Base-by-base conservation (phyloP, 2,888 invertebrate species). In the Heteromurus nitidus region DNA sequence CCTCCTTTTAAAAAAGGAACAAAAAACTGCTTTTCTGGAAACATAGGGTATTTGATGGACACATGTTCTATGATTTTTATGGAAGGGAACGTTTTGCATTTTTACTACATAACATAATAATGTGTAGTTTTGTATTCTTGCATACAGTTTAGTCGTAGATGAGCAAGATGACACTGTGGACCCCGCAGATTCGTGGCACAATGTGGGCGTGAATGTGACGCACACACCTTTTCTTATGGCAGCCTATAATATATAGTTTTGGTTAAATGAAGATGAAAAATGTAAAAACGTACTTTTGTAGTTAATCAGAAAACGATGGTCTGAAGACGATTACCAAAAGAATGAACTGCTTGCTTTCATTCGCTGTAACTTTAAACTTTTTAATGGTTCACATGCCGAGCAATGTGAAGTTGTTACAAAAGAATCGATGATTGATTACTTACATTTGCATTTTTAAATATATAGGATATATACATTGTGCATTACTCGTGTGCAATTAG, bases 241-340 rank as follows among this genome's bases (percentile, higher is more conserved):
- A 58, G 58, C 58, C 24, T 26, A 58, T n/a, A 5, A 26, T 3
- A 26, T 1, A 20, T 3, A 20, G 28, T 28, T 22, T 22, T 55
- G 18, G 9, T 58, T n/a, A 36, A 36, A 36, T 36, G 5, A 13
- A 13, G 5, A 20, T 18, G 20, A 50, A 3, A 20, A 9, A 1
- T 50, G 20, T 9, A 50, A 20, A 9, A 20, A 20, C 20, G 20
- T 9, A 50, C 50, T 50, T 20, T 9, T 50, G n/a, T 20, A 50
- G 9, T 50, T 50, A 50, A 26, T 26, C 11, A 3, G 28, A 28
- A 64, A 31, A 62, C 30, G 31, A 76, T 68, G 76, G 76, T 76
- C 76, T 76, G 76, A 76, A 30, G 53, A 44, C 44, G 76, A 68
- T 76, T 76, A 76, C 76, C 76, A 76, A 76, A 76, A 76, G 76